phyloP scores from a whole-genome alignment of 2,113 vertebrate species.

The Cyprinus carpio region DNA sequence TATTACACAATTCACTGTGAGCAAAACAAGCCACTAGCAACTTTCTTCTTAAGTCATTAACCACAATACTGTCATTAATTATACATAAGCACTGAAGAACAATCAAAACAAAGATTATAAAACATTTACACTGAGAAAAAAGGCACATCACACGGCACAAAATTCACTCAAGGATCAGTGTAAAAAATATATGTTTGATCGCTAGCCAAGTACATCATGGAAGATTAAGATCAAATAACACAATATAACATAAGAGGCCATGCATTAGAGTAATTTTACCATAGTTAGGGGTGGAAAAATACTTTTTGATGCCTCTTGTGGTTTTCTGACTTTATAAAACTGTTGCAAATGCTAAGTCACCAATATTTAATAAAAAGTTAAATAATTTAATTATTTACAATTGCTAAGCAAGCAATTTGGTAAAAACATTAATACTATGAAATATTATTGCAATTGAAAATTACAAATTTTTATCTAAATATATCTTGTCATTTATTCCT shows the following conservation, averaged over 20 bases:
- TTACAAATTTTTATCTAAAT: not conserved
- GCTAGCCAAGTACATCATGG: not conserved
- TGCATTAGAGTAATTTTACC: not conserved
- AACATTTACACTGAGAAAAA: not conserved
- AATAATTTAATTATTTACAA: too few relatives aligned
- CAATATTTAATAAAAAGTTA: too few relatives aligned
- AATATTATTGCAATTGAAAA: not conserved
- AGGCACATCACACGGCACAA: not conserved
- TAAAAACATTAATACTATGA: not conserved
- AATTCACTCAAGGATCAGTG: not conserved
- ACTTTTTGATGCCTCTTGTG: too few relatives aligned
- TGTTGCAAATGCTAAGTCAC: not conserved
- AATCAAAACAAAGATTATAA: not conserved
- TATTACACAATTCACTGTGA: slow-evolving; percentile 34
- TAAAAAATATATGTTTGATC: not conserved
- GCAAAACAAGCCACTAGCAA: not conserved
- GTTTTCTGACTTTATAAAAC: not conserved
- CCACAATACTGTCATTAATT: slow-evolving; percentile 20
- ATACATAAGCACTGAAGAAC: not conserved
- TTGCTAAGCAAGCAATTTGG: too few relatives aligned
- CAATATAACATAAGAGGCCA: not conserved
- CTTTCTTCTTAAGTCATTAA: slow-evolving; percentile 1
- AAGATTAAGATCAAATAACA: not conserved
- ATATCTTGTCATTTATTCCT: not conserved
- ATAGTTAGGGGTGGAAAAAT: not conserved